Base-by-base conservation (phyloP, 2,797 vertebrate species). In the Brotula barbata region DNA sequence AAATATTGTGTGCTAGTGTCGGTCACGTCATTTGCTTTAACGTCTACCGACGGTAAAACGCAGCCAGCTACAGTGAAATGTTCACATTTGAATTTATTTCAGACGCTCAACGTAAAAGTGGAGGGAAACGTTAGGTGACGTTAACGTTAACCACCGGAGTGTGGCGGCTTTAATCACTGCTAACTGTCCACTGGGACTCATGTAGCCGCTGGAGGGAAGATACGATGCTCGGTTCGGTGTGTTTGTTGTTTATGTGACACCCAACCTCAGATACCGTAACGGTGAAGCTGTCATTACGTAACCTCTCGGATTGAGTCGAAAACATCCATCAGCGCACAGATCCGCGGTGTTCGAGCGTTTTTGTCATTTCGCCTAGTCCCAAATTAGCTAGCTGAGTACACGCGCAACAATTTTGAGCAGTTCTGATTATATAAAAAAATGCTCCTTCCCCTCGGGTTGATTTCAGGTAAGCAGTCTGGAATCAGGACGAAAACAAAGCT, bases 371-470 rank as follows among this genome's bases (percentile, higher is more conserved):
- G 45, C 3, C 19, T 20, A 21, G 9, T 37, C 14, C 3, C 12
- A n/a, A 1, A 44, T 17, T n/a, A 7, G 23, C 17, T 12, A 16
- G 11, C 11, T 44, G n/a, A 6, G 12, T 12, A 52, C 52, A 66
- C 60, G 75, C 73, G 66, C 73, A 36, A 53, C 67, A 42, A 5
- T 54, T 44, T 33, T 45, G n/a, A 41, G 51, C 17, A 54, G 49
- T 62, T 21, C 60, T 77, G 71, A 42, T 34, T 40, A 22, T 31
- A 61, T 56, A 56, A 40, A 23, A 36, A 50, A 3, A 20, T 15
- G 25, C n/a, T 47, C 45, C 43, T 53, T 55, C 43, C 43, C 40
- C 34, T n/a, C n/a, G n/a, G n/a, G n/a, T n/a, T 28, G 25, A 28
- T 7, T 28, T 28, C 4, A 28, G 25, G 25, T 28, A 28, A 7